phyloP scores from a whole-genome alignment of 2,888 invertebrate genomes.

The Lochmaea crataegi region DNA sequence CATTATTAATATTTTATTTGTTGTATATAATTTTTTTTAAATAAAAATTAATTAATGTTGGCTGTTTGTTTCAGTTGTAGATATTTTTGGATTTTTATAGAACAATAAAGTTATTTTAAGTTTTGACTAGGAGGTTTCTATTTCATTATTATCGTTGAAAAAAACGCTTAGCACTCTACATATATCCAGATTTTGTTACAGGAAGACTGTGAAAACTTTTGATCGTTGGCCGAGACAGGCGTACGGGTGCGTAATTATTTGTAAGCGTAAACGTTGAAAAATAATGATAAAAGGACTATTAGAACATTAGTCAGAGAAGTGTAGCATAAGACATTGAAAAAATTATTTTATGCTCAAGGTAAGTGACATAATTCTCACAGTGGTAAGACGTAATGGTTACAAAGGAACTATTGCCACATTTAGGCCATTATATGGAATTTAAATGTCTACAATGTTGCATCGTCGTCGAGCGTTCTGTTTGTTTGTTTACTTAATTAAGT shows the following conservation, averaged over 20 bases:
- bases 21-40: background rate
- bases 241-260: background rate
- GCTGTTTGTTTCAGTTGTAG: background rate
- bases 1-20: constrained; percentile 16
- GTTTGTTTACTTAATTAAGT: constrained; percentile 15
- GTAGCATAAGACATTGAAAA: constrained; percentile 37
- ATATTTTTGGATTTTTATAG: too few relatives aligned
- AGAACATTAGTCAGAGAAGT: background rate
- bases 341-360: constrained; percentile 34
- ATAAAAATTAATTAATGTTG: background rate
- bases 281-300: background rate
- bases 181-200: too few relatives aligned
- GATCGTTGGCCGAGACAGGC: too few relatives aligned
- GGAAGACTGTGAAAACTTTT: too few relatives aligned
- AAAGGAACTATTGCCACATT: constrained; percentile 42
- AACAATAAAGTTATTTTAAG: too few relatives aligned
- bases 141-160: too few relatives aligned
- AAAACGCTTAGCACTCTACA: too few relatives aligned
- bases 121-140: too few relatives aligned
- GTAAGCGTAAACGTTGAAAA: background rate
- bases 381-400: constrained; percentile 27
- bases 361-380: constrained; percentile 47
- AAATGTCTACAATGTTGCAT: constrained; percentile 33
- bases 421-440: constrained; percentile 37
- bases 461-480: constrained; percentile 23